Percentiles rank a stretch among this genome's conserved stretches.
These are phyloP conservation scores for Python bivittatus DNA, from an alignment of 2,113 vertebrate species.

Conservation along the genomic window DNA sequence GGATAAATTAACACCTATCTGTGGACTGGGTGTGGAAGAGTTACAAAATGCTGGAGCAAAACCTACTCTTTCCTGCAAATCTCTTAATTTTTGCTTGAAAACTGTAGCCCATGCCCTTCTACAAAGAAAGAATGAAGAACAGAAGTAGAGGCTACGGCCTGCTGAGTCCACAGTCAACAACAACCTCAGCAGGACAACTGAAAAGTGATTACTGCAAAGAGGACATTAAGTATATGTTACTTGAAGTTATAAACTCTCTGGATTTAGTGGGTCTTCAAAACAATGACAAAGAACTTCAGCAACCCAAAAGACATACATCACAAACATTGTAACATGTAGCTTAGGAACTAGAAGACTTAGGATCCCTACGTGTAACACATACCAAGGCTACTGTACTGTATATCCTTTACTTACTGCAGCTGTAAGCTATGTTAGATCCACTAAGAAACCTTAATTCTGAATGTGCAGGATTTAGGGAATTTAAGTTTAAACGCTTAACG, in stretches of 20 bases:
- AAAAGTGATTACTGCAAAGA: background rate
- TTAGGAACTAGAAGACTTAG: background rate
- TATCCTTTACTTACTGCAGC: background rate
- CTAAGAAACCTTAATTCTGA: conserved; percentile 56
- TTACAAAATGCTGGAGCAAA: background rate
- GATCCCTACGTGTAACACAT: conserved; percentile 13
- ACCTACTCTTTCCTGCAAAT: background rate
- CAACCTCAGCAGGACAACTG: background rate
- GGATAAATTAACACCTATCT: background rate
- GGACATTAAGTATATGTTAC: background rate
- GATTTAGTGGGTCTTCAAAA: background rate
- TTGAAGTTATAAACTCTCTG: background rate
- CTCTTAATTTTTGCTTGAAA: background rate
- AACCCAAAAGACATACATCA: background rate
- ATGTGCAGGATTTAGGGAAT: conserved; percentile 10
- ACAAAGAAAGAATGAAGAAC: background rate
- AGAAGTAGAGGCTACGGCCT: background rate
- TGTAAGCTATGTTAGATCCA: background rate
- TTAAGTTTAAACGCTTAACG: conserved; percentile 41
- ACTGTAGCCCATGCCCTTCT: background rate
- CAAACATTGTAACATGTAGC: background rate
- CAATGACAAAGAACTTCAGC: background rate
- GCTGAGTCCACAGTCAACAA: background rate
- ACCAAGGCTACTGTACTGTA: rapidly evolving
- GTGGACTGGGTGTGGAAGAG: too few species aligned